Evolutionary conservation across 2,888 invertebrate species (phyloP).

Genomic region (Eupsilia transversa): DNA sequence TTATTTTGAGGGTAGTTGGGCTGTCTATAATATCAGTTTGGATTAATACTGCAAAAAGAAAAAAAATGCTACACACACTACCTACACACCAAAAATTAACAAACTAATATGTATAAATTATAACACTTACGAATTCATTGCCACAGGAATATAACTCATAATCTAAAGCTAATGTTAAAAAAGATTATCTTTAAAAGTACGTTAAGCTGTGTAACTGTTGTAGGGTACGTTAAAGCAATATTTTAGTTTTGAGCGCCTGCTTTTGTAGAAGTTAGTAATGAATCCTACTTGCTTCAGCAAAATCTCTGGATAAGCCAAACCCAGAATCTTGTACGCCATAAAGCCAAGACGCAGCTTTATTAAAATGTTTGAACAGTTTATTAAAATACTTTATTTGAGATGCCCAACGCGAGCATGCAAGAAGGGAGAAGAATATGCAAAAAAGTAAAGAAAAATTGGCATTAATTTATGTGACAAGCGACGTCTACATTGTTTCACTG

Average conservation of each 20-base stretch:
- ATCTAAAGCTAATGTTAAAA: neutral
- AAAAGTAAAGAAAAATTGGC: conserved; percentile 11
- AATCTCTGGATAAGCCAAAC: conserved; percentile 4
- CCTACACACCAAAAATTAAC: no score
- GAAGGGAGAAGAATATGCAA: conserved; percentile 24
- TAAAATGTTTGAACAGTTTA: conserved; percentile 60
- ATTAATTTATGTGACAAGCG: conserved; percentile 34
- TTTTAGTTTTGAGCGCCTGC: neutral
- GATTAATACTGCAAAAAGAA: neutral
- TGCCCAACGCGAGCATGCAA: conserved; percentile 16
- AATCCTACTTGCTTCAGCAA: neutral
- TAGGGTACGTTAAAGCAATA: neutral
- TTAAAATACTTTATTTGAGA: conserved; percentile 57
- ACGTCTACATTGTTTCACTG: conserved; percentile 25
- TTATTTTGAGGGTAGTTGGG: neutral
- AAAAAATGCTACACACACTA: no score
- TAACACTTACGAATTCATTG: no score
- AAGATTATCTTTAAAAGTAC: neutral
- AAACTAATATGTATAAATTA: no score
- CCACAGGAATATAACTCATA: neutral
- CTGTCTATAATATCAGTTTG: neutral
- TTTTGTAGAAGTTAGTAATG: neutral
- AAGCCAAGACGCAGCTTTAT: conserved; percentile 41
- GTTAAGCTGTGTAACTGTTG: no score
- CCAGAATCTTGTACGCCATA: conserved; percentile 30